Evolutionary conservation across 1,140 invertebrate species (phyloP).

Genomic region (Caenorhabditis briggsae): DNA sequence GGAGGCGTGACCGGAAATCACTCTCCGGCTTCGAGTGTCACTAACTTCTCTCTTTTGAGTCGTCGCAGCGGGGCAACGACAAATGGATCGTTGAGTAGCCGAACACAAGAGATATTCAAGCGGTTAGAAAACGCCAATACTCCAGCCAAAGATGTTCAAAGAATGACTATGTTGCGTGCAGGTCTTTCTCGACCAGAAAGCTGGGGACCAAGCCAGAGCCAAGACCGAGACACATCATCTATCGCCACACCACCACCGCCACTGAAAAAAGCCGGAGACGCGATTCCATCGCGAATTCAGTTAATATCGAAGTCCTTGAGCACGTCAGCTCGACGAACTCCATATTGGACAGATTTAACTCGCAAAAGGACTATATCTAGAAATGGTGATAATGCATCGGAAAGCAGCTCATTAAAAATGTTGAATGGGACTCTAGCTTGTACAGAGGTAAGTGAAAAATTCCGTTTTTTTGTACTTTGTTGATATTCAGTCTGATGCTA

Average conservation of each 20-base stretch:
- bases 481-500: background rate
- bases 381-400: conserved; percentile 20
- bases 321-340: background rate
- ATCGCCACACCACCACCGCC: conserved; percentile 13
- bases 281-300: conserved; percentile 50
- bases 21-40: conserved; percentile 17
- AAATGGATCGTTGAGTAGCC: conserved; percentile 44
- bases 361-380: background rate
- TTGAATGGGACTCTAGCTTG: background rate
- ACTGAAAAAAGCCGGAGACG: conserved; percentile 18
- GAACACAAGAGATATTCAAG: conserved; percentile 52
- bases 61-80: conserved; percentile 48
- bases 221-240: background rate
- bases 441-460: conserved; percentile 5
- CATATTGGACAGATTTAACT: conserved; percentile 34
- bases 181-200: conserved; percentile 12
- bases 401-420: background rate
- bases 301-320: conserved; percentile 31
- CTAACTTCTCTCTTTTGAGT: conserved; percentile 42
- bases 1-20: conserved; percentile 14
- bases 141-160: conserved; percentile 56
- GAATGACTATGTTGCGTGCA: conserved; percentile 51
- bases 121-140: conserved; percentile 51
- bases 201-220: background rate
- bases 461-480: background rate